phyloP scores from a whole-genome alignment of 2,797 vertebrate genomes.

The Diplodus puntazzo region DNA sequence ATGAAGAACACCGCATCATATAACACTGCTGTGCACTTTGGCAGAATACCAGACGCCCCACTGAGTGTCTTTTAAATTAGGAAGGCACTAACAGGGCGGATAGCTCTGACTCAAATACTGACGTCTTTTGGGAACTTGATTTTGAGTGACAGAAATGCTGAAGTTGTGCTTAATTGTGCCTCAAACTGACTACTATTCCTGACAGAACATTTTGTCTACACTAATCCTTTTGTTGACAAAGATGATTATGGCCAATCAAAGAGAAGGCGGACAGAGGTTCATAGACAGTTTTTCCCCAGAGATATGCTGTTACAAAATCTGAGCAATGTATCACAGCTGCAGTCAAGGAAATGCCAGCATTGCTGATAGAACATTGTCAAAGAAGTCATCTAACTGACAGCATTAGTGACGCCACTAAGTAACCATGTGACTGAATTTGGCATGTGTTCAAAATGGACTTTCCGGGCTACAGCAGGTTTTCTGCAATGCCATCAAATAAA shows the following conservation, averaged over 20 bases:
- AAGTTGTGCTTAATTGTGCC: slow-evolving; percentile 28
- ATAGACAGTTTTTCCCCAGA: slow-evolving; percentile 8
- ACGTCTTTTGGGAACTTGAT: slow-evolving; percentile 8
- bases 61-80: slow-evolving; percentile 32
- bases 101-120: slow-evolving; percentile 26
- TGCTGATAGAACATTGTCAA: slow-evolving; percentile 13
- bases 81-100: slow-evolving; percentile 21
- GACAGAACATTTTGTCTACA: slow-evolving; percentile 28
- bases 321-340: slow-evolving; percentile 22
- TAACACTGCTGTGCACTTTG: slow-evolving; percentile 35
- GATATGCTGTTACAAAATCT: slow-evolving; percentile 10
- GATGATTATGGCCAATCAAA: slow-evolving; percentile 53
- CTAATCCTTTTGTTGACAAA: slow-evolving; percentile 51
- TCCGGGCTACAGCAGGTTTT: not conserved
- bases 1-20: slow-evolving; percentile 24
- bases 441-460: not conserved
- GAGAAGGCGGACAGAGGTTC: slow-evolving; percentile 10
- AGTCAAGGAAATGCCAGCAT: not conserved
- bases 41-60: slow-evolving; percentile 30
- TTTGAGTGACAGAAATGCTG: slow-evolving; percentile 32
- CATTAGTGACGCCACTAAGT: not conserved
- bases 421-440: not conserved
- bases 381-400: slow-evolving; percentile 5
- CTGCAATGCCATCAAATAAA: not conserved
- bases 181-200: slow-evolving; percentile 23